These are phyloP conservation scores for Drosophila ironensis DNA, from an alignment of 1,140 invertebrate genomes.

Conservation along the genomic window DNA sequence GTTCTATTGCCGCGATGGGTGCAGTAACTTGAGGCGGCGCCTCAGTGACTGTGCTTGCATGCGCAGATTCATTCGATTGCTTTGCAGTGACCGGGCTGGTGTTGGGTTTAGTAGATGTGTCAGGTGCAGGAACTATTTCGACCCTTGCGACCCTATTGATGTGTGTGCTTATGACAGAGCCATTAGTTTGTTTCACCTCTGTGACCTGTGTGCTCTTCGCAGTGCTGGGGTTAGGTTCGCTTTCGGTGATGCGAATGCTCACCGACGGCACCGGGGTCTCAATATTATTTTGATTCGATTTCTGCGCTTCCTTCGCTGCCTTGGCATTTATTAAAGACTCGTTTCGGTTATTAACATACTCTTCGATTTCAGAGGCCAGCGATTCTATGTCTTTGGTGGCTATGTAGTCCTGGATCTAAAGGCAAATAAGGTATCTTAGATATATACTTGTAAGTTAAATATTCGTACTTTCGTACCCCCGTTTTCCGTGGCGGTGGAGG, in stretches of 20 bases:
- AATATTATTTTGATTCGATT: neutral
- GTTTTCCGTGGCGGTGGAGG: constrained; percentile 36
- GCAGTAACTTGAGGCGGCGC: neutral
- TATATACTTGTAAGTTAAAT: neutral
- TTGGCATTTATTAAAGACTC: constrained; percentile 23
- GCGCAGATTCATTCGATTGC: neutral
- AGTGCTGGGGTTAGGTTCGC: constrained; percentile 12
- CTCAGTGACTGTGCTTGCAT: neutral
- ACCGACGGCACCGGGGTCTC: no score
- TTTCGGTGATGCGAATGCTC: neutral
- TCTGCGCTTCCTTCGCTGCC: neutral
- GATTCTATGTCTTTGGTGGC: constrained; percentile 62
- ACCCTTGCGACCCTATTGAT: neutral
- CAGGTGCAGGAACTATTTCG: neutral
- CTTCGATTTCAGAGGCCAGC: constrained; percentile 74
- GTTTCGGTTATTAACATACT: constrained; percentile 62
- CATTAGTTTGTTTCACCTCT: constrained; percentile 4
- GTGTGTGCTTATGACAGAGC: neutral
- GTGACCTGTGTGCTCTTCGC: neutral
- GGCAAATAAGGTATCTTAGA: neutral
- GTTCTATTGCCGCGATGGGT: neutral
- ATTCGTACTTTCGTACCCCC: constrained; percentile 21
- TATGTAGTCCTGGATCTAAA: constrained; percentile 12
- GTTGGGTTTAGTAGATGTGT: neutral
- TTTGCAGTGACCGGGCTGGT: neutral